Base-by-base conservation (phyloP, 2,113 vertebrate species). In the Gymnarchus niloticus region DNA sequence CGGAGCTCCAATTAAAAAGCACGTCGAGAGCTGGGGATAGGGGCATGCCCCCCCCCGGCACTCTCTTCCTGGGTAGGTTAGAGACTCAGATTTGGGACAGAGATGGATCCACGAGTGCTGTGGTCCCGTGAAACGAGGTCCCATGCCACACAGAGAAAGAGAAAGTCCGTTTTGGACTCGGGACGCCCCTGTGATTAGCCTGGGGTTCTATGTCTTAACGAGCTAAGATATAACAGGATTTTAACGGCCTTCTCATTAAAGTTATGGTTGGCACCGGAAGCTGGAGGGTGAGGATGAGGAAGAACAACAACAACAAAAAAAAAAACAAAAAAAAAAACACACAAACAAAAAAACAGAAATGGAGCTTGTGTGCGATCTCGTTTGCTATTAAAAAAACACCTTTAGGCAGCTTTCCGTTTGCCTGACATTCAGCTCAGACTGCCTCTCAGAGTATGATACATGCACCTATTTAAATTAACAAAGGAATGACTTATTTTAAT, bases 401-500 rank as follows among this genome's bases (percentile, higher is more conserved):
- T 97, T 95, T 97, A 96, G 96, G 96, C 96, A 93, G 94, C 95
- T 96, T 95, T 96, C 91, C 91, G 91, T 89, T 87, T 95, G 92
- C 93, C 95, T 96, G 95, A 93, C 94, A 95, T 94, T 96, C 94
- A 93, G 91, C 95, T 95, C 95, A 95, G 95, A 96, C 94, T 95
- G 94, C 94, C 95, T 93, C 86, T 95, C 96, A 96, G 97, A 97
- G 95, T 96, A 96, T 97, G 97, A 98, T 97, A 95, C 96, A 97
- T 97, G 96, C 97, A 97, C 96, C 97, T 96, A 97, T 98, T 99
- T 97, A 98, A 98, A 98, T 98, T 97, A 98, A 99, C 97, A 98
- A 97, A 98, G 95, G 96, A 97, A 97, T 95, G 95, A 96, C 95
- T 95, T 96, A 95, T 95, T 96, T 96, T 96, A 97, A 97, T 98